These are phyloP conservation scores for Trissolcus japonicus DNA, from an alignment of 2,888 invertebrate genomes.

Conservation along the genomic window DNA sequence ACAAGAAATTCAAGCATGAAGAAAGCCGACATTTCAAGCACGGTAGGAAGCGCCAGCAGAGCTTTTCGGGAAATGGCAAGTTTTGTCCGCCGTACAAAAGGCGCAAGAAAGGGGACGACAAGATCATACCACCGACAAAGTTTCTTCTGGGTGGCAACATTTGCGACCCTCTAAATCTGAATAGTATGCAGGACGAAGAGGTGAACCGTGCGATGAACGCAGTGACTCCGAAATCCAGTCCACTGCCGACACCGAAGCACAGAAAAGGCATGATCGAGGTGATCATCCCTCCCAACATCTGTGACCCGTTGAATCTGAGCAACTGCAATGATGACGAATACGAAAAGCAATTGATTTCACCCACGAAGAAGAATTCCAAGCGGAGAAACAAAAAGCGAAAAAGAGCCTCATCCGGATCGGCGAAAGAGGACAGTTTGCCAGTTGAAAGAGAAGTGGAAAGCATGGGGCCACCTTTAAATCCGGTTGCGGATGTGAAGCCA, in stretches of 20 bases:
- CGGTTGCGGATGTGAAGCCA: constrained; percentile 3
- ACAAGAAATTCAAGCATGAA: constrained; percentile 75
- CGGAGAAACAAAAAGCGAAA: constrained; percentile 82
- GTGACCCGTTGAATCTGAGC: constrained; percentile 91
- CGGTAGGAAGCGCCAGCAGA: constrained; percentile 82
- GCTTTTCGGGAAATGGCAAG: constrained; percentile 83
- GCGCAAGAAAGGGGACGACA: constrained; percentile 82
- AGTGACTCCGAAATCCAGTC: constrained; percentile 95
- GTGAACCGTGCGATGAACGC: constrained; percentile 88
- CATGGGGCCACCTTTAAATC: constrained; percentile 61
- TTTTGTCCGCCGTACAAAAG: constrained; percentile 86
- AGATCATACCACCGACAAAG: constrained; percentile 91
- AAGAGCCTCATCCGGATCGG: constrained; percentile 77
- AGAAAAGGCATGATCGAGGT: constrained; percentile 90
- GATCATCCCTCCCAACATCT: constrained; percentile 93
- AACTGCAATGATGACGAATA: constrained; percentile 87
- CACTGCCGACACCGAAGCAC: constrained; percentile 88
- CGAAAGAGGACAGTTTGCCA: constrained; percentile 75
- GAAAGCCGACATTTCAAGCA: constrained; percentile 73
- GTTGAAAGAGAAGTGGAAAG: constrained; percentile 74
- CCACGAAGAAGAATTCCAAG: constrained; percentile 80
- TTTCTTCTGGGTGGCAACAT: constrained; percentile 96
- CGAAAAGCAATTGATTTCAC: constrained; percentile 86
- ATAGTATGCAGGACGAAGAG: constrained; percentile 90
- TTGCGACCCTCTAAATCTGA: constrained; percentile 94